These are phyloP conservation scores for Bubo bubo DNA, from an alignment of 2,113 vertebrate genomes.

Conservation along the genomic window DNA sequence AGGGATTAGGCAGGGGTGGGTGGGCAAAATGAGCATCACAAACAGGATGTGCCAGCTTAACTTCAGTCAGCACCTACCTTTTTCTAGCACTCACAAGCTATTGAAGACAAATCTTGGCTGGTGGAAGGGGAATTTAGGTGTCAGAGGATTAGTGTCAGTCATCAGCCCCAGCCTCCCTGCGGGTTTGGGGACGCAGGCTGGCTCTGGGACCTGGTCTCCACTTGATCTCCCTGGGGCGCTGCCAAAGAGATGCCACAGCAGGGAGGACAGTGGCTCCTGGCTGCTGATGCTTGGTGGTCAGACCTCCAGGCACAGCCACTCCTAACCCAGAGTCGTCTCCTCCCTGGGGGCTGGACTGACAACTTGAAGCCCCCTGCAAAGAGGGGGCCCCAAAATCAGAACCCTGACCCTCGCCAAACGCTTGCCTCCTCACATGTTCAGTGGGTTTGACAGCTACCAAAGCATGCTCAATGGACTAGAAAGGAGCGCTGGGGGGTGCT, in stretches of 20 bases:
- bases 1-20: background rate
- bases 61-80: background rate
- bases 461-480: fast-evolving
- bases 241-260: background rate
- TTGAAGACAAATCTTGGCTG: background rate
- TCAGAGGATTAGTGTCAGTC: background rate
- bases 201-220: background rate
- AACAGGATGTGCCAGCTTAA: slow-evolving; percentile 36
- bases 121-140: background rate
- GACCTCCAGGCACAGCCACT: background rate
- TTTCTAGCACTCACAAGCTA: background rate
- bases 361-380: fast-evolving
- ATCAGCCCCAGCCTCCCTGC: background rate
- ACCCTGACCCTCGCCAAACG: background rate
- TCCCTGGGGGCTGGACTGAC: fast-evolving
- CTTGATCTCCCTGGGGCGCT: fast-evolving
- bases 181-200: background rate
- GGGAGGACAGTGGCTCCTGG: background rate
- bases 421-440: fast-evolving
- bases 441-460: background rate
- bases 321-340: background rate
- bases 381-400: background rate
- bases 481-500: too few species aligned
- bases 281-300: background rate
- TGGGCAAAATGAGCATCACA: background rate